A percentile compares a stretch with the other conserved stretches of the same genome.
Conservation (phyloP, 2,888 invertebrate genomes). For the Meteorus colon region DNA sequence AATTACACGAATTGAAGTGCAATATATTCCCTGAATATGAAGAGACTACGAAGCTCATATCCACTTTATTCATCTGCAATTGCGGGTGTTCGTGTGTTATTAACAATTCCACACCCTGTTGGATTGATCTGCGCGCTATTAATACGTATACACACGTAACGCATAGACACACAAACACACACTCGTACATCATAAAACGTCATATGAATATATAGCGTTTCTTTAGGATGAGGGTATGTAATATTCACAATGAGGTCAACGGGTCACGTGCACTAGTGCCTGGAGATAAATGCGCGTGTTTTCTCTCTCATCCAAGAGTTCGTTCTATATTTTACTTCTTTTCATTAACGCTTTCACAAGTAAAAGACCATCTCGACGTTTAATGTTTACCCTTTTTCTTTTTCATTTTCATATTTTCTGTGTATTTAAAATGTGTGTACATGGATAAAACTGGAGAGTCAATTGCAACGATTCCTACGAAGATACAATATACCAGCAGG, state of each 20-base stretch:
- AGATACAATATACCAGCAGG: background rate
- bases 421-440: conserved; percentile 34
- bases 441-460: conserved; percentile 7
- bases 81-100: conserved; percentile 23
- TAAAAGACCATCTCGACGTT: conserved; percentile 30
- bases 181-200: conserved; percentile 11
- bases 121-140: background rate
- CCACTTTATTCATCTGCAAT: conserved; percentile 37
- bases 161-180: conserved; percentile 1
- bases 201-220: conserved; percentile 32
- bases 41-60: conserved; percentile 38
- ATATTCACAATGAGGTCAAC: conserved; percentile 43
- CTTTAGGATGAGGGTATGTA: conserved; percentile 24
- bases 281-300: conserved; percentile 18
- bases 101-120: conserved; percentile 5
- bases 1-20: conserved; percentile 19
- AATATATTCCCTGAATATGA: conserved; percentile 10
- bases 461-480: background rate
- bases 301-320: conserved; percentile 24
- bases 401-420: conserved; percentile 13
- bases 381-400: conserved; percentile 15
- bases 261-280: conserved; percentile 13
- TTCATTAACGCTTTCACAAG: conserved; percentile 27
- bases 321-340: conserved; percentile 10
- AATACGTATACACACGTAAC: background rate